Conservation (phyloP, 2,888 invertebrate genomes). For the Pharmacophagus antenor region DNA sequence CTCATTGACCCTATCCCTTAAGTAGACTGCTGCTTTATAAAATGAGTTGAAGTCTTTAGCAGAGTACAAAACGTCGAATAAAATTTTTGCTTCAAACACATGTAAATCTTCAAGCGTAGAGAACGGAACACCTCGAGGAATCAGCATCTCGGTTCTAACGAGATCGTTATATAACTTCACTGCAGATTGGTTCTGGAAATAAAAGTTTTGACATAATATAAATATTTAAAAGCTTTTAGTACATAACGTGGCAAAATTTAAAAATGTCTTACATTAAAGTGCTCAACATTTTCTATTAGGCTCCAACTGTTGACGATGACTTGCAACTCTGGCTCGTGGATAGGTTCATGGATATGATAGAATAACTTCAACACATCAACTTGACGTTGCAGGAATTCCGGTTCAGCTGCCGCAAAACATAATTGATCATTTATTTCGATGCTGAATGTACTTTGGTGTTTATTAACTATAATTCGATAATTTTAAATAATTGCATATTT, state of each 20-base stretch:
- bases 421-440: no score
- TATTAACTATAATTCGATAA: no score
- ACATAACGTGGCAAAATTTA: background rate
- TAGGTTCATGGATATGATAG: conserved; percentile 81
- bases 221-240: no score
- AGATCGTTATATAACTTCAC: conserved; percentile 79
- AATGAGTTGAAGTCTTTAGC: conserved; percentile 87
- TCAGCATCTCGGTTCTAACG: conserved; percentile 72
- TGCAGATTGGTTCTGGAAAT: conserved; percentile 73
- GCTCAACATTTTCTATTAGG: conserved; percentile 72
- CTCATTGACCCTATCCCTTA: conserved; percentile 85
- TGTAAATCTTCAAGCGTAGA: conserved; percentile 79
- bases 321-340: conserved; percentile 73
- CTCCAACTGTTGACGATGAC: conserved; percentile 73
- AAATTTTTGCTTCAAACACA: conserved; percentile 81
- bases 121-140: conserved; percentile 82
- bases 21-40: conserved; percentile 84
- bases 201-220: background rate
- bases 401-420: conserved; percentile 69
- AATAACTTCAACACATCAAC: conserved; percentile 65
- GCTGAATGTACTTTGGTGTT: no score
- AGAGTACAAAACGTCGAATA: conserved; percentile 85
- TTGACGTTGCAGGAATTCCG: conserved; percentile 65
- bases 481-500: no score
- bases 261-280: conserved; percentile 62